Evolutionary conservation across 2,888 invertebrate genomes (phyloP).

Genomic region (Sympetrum striolatum): DNA sequence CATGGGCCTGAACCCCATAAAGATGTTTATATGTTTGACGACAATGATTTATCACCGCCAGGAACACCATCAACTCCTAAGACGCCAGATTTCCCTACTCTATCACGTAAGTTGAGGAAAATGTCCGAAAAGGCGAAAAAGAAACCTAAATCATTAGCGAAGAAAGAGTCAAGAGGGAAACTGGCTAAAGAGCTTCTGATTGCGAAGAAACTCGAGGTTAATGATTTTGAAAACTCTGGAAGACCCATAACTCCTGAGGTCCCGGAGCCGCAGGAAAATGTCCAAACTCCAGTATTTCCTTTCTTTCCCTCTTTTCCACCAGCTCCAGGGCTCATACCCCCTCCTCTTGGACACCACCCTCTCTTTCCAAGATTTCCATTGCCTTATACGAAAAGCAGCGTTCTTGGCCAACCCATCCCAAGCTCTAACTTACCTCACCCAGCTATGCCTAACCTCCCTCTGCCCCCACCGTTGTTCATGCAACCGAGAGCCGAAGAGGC

Average conservation of each 20-base stretch:
- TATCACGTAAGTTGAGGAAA: conserved; percentile 65
- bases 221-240: conserved; percentile 21
- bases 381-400: conserved; percentile 55
- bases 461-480: conserved; percentile 63
- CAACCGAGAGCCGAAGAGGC: conserved; percentile 47
- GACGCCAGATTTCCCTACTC: conserved; percentile 66
- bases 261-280: conserved; percentile 57
- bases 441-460: conserved; percentile 66
- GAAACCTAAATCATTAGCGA: conserved; percentile 53
- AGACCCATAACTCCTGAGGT: conserved; percentile 59
- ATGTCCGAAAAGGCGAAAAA: conserved; percentile 62
- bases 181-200: conserved; percentile 19
- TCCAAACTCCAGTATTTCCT: conserved; percentile 61
- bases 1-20: conserved; percentile 46
- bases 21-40: conserved; percentile 53
- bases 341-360: conserved; percentile 63
- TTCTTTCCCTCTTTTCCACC: conserved; percentile 56
- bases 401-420: conserved; percentile 59
- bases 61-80: conserved; percentile 65
- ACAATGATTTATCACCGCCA: conserved; percentile 62
- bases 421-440: conserved; percentile 58
- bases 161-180: conserved; percentile 50
- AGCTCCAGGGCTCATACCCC: conserved; percentile 66
- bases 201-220: conserved; percentile 13
- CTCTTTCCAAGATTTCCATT: conserved; percentile 61